Evolutionary conservation across 2,797 vertebrate species (phyloP).

Genomic region (Myotis daubentonii): DNA sequence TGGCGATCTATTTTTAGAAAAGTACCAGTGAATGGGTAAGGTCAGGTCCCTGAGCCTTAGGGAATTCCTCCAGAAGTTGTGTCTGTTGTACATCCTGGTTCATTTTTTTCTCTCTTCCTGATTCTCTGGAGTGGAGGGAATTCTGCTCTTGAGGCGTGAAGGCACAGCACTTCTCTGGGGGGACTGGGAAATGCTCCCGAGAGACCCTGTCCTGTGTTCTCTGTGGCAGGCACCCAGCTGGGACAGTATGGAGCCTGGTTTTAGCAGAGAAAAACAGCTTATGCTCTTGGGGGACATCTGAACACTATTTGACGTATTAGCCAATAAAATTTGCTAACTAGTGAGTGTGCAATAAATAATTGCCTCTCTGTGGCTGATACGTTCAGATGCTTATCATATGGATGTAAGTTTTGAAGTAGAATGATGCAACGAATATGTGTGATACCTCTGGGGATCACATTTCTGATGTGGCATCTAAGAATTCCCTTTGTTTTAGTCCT

Average conservation of each 20-base stretch:
- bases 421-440: background rate
- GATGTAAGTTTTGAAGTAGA: background rate
- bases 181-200: background rate
- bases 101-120: conserved; percentile 24
- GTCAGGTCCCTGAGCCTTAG: conserved; percentile 30
- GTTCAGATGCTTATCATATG: background rate
- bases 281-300: background rate
- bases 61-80: conserved; percentile 48
- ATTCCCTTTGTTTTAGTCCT: background rate
- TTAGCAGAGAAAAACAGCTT: conserved; percentile 31
- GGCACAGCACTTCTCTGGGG: conserved; percentile 18
- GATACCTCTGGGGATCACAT: background rate
- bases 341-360: background rate
- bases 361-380: background rate
- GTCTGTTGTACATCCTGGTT: conserved; percentile 11
- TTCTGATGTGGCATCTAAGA: background rate
- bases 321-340: conserved; percentile 44
- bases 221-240: background rate
- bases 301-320: background rate
- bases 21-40: conserved; percentile 52
- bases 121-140: conserved; percentile 20
- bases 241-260: background rate
- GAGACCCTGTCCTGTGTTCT: background rate
- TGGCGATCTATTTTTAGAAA: conserved; percentile 68
- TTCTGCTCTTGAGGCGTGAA: conserved; percentile 40